Percentiles rank a stretch among this genome's conserved stretches.
These are phyloP conservation scores for Parazoanthus darwini DNA, from an alignment of 92 coral and sea anemone species.

Conservation along the genomic window DNA sequence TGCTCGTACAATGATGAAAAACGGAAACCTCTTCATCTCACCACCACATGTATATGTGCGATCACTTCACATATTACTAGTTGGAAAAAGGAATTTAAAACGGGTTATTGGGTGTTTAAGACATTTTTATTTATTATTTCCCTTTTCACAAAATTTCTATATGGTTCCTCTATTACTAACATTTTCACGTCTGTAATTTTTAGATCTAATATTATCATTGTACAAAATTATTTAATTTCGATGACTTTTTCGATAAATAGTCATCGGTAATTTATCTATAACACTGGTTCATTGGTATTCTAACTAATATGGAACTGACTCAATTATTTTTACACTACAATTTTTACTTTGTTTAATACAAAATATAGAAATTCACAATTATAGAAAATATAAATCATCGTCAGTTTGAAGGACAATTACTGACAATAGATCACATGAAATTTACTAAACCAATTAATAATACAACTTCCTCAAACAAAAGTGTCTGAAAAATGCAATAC, in stretches of 20 bases:
- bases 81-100: neutral
- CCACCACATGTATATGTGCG: too few species aligned
- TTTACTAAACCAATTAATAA: neutral
- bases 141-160: slow-evolving; percentile 1
- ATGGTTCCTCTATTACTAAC: slow-evolving; percentile 1
- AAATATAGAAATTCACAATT: slow-evolving; percentile 24
- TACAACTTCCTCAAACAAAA: neutral
- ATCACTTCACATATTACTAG: neutral
- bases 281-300: neutral
- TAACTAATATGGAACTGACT: neutral
- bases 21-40: too few species aligned
- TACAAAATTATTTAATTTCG: slow-evolving; percentile 23
- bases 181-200: slow-evolving; percentile 19
- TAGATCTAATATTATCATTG: slow-evolving; percentile 8
- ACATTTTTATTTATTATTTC: slow-evolving; percentile 13
- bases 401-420: neutral
- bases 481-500: neutral
- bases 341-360: slow-evolving; percentile 1
- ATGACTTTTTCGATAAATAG: neutral
- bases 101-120: neutral
- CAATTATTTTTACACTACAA: slow-evolving; percentile 27
- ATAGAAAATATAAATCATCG: neutral
- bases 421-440: neutral
- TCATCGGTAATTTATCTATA: slow-evolving; percentile 21
- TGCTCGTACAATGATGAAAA: too few species aligned